These are phyloP conservation scores for Centruroides sculpturatus DNA, from an alignment of 1,140 invertebrate species.

Conservation along the genomic window DNA sequence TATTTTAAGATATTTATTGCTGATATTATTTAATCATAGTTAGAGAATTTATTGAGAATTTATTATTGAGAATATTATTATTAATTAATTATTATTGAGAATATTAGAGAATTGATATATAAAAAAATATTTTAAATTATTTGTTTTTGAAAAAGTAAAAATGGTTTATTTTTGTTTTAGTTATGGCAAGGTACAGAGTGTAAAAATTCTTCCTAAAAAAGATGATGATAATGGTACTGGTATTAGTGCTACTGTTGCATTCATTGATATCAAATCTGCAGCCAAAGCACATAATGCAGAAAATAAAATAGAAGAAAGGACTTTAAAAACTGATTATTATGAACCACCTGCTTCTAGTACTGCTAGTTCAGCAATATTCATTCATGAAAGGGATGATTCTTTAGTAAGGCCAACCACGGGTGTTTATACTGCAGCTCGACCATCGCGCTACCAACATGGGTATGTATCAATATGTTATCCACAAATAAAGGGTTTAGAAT, in stretches of 20 bases:
- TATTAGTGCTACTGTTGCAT: constrained; percentile 69
- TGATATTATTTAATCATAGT: too few species aligned
- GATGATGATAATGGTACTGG: constrained; percentile 36
- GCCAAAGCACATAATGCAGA: constrained; percentile 80
- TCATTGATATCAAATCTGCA: constrained; percentile 93
- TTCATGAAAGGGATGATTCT: constrained; percentile 19
- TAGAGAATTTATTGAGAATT: too few species aligned
- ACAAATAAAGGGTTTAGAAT: too few species aligned
- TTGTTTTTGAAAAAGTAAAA: too few species aligned
- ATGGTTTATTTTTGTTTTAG: constrained; percentile 37
- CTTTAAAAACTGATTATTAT: constrained; percentile 82
- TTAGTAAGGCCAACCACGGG: constrained; percentile 9
- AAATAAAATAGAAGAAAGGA: constrained; percentile 66
- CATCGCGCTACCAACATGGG: constrained; percentile 4
- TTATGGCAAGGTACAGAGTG: constrained; percentile 92
- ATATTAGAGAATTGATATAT: too few species aligned
- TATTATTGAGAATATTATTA: too few species aligned
- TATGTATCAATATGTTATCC: too few species aligned
- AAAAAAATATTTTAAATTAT: too few species aligned
- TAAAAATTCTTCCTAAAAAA: constrained; percentile 59
- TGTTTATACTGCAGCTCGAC: constrained; percentile 6
- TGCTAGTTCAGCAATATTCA: constrained; percentile 23
- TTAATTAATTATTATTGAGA: too few species aligned
- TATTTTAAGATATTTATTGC: too few species aligned
- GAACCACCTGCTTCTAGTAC: constrained; percentile 56